Base-by-base conservation (phyloP, 2,797 vertebrate species). In the Lutjanus argentimaculatus region DNA sequence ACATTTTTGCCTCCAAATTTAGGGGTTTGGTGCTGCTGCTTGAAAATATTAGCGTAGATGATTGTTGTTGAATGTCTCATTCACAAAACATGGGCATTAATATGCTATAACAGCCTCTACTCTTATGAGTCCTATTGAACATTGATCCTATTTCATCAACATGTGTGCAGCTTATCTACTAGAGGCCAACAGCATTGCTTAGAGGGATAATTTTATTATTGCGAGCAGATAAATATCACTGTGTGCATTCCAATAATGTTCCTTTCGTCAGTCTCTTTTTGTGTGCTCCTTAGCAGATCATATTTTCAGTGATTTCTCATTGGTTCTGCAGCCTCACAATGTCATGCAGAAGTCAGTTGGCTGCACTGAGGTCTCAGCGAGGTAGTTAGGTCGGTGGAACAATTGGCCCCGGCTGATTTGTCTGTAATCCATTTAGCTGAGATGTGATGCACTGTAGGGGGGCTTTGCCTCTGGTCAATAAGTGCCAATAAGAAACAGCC, bases 401-500 rank as follows among this genome's bases (percentile, higher is more conserved):
- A 91, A 91, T 85, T 42, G 45, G 68, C 74, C 82, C 84, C 67
- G 9, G 52, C 85, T 87, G 91, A 90, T 91, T 91, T 75, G 88
- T 90, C 87, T 91, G 88, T 94, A 92, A 94, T 95, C 92, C 94
- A 89, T 94, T 94, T 93, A 92, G 91, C 76, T 82, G 68, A 80
- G 93, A 93, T 88, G 91, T 88, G 88, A 89, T 90, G 91, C 92
- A 86, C 89, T 65, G 91, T 81, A 85, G 90, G 94, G 82, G 93
- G 92, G 86, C 87, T 92, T 94, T 92, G 91, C 87, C 84, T 82
- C 78, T 87, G 92, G 91, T 93, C 92, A 95, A 88, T 93, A 92
- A 87, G 87, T 94, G 93, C 88, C 93, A 94, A 92, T 92, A 90
- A 87, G 91, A 79, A 92, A 88, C 91, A 89, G 90, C 88, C 86